Evolutionary conservation across 2,888 invertebrate genomes (phyloP).

Genomic region (Conus canariensis): DNA sequence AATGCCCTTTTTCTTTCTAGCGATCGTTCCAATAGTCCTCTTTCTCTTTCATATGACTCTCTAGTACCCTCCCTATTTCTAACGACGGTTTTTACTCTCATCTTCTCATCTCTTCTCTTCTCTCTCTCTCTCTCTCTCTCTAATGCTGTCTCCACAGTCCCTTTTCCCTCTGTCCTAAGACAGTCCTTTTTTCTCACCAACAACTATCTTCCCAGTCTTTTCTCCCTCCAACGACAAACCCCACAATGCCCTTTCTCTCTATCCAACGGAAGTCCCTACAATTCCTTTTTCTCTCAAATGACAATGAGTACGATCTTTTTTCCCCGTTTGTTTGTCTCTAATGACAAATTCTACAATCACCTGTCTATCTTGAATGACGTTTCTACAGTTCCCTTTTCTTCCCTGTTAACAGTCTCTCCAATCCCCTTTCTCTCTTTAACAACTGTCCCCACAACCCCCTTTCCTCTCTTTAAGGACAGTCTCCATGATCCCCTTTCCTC

Average conservation of each 20-base stretch:
- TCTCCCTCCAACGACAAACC: background rate
- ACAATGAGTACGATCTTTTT: too few species aligned
- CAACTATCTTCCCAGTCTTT: background rate
- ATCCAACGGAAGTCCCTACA: background rate
- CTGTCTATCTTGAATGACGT: too few species aligned
- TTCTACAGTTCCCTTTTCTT: too few species aligned
- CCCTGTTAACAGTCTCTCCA: too few species aligned
- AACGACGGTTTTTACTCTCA: background rate
- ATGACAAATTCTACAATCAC: too few species aligned
- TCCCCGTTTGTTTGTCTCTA: too few species aligned
- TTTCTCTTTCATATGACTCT: background rate
- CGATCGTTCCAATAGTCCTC: too few species aligned
- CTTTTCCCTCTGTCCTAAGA: background rate
- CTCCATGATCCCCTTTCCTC: too few species aligned
- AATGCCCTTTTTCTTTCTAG: too few species aligned
- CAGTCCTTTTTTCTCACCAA: background rate
- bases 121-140: constrained; percentile 18
- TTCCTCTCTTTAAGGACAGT: too few species aligned
- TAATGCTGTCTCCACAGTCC: background rate
- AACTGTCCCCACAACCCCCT: too few species aligned
- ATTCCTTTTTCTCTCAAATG: background rate
- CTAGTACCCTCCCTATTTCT: background rate
- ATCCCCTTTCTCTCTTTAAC: too few species aligned
- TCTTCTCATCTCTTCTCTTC: constrained; percentile 13
- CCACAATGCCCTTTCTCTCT: background rate